Evolutionary conservation across 64 coral and sea anemone genomes (phyloP).

Genomic region (Trachythela sp.): DNA sequence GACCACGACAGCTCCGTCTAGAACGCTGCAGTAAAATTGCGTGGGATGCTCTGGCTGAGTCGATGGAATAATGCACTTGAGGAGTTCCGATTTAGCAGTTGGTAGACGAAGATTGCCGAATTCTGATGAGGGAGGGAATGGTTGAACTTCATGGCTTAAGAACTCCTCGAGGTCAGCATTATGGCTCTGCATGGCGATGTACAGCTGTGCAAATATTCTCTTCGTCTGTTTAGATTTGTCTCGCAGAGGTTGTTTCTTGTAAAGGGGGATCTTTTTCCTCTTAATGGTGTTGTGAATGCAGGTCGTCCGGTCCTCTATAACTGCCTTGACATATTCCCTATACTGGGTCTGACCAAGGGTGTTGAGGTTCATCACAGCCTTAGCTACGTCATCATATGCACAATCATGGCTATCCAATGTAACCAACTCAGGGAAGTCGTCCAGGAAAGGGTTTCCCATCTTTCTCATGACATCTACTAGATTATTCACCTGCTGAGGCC

Average conservation of each 20-base stretch:
- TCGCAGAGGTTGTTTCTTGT: constrained; percentile 14
- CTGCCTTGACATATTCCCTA: background rate
- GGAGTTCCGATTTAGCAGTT: constrained; percentile 38
- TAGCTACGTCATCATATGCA: no score
- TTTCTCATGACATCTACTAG: no score
- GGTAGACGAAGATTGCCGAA: constrained; percentile 62
- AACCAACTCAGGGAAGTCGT: no score
- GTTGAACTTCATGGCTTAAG: constrained; percentile 52
- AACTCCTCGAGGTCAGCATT: constrained; percentile 39
- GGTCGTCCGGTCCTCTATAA: background rate
- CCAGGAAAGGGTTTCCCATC: no score
- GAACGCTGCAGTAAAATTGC: constrained; percentile 15
- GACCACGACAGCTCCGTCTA: constrained; percentile 38
- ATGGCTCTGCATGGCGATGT: constrained; percentile 39
- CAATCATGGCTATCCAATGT: no score
- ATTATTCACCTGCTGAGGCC: no score
- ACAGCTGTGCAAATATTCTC: constrained; percentile 43
- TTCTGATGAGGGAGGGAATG: constrained; percentile 54
- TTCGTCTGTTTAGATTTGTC: constrained; percentile 46
- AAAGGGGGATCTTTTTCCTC: constrained; percentile 54
- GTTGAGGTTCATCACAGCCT: constrained; percentile 7
- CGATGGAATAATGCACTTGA: constrained; percentile 46
- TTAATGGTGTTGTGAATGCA: constrained; percentile 34
- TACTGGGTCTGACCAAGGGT: constrained; percentile 12
- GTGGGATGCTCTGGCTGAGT: constrained; percentile 14